These are phyloP conservation scores for Drosophila neutralis DNA, from an alignment of 2,888 invertebrate genomes.

Conservation along the genomic window DNA sequence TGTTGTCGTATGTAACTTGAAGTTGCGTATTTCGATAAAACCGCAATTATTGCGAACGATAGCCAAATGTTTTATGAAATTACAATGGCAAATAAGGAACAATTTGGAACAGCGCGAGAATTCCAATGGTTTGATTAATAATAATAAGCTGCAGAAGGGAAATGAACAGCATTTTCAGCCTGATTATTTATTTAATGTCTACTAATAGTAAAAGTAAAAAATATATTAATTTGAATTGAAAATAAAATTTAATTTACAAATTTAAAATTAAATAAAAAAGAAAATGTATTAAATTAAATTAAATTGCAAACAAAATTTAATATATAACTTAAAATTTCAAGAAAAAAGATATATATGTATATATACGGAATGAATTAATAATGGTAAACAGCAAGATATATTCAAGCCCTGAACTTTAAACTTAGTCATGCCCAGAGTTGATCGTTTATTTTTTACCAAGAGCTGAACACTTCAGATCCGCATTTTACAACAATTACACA, in stretches of 20 bases:
- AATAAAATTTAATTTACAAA: no score
- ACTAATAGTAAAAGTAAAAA: background rate
- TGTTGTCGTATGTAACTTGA: conserved; percentile 24
- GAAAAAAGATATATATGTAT: background rate
- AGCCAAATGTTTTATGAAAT: conserved; percentile 10
- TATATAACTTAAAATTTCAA: background rate
- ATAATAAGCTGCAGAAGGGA: background rate
- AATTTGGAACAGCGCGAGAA: conserved; percentile 13
- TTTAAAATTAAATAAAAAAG: no score
- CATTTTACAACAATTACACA: conserved; percentile 8
- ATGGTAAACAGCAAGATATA: background rate
- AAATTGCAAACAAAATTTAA: background rate
- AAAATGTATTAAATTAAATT: no score
- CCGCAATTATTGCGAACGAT: conserved; percentile 9
- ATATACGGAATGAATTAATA: background rate
- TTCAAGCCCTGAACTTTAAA: conserved; percentile 4
- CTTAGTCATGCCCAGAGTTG: background rate
- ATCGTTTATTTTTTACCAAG: conserved; percentile 1
- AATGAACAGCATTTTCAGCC: background rate
- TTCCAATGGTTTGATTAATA: conserved; percentile 28
- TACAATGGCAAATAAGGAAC: conserved; percentile 14
- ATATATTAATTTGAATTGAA: background rate
- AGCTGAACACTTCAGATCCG: background rate
- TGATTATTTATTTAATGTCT: background rate
- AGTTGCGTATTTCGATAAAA: conserved; percentile 1